These are phyloP conservation scores for Holothuria glaberrima DNA, from an alignment of 35 echinoderm and acorn worm genomes.

Conservation along the genomic window DNA sequence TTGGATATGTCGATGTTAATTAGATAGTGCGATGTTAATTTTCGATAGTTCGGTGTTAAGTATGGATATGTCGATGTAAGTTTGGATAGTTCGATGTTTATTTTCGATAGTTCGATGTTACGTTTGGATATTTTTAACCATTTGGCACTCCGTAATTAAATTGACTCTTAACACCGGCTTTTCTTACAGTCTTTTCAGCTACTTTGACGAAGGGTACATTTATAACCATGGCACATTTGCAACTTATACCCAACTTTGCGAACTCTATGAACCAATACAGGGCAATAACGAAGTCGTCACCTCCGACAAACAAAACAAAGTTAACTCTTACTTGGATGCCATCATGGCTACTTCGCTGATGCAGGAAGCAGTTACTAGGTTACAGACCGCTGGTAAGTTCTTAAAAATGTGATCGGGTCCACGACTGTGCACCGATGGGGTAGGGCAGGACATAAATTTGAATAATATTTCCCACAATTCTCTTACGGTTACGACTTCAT, in stretches of 20 bases:
- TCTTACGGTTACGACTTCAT: no score
- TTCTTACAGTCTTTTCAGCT: conserved; percentile 10
- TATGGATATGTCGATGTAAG: no score
- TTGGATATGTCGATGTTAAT: no score
- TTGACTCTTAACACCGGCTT: background rate
- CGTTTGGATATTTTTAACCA: no score
- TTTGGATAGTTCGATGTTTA: no score
- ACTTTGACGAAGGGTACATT: conserved; percentile 26
- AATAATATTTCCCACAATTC: no score
- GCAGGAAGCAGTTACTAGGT: background rate
- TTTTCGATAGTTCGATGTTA: no score
- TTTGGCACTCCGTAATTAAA: no score
- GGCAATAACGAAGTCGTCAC: background rate
- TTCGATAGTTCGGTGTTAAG: no score
- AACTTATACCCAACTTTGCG: background rate
- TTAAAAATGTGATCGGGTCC: background rate
- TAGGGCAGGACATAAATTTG: no score
- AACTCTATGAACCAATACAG: conserved; percentile 16
- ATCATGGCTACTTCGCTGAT: conserved; percentile 36
- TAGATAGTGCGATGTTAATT: no score
- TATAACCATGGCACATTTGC: conserved; percentile 30
- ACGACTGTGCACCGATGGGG: no score
- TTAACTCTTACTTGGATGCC: conserved; percentile 15
- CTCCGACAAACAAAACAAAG: background rate
- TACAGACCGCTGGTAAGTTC: background rate